Conservation (phyloP, 2,888 invertebrate genomes). For the Lasioglossum pauxillum region DNA sequence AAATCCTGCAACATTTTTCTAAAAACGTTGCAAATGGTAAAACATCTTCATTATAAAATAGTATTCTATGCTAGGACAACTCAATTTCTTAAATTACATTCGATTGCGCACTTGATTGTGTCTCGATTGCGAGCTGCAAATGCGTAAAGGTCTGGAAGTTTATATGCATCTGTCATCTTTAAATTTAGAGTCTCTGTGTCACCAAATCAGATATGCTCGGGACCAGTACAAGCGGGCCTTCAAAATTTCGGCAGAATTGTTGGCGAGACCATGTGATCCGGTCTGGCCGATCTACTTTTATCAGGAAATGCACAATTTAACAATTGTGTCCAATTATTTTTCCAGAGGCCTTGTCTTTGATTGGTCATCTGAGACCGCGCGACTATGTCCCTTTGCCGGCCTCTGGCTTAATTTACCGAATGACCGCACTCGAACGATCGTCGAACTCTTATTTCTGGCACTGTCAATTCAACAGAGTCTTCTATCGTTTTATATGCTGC, state of each 20-base stretch:
- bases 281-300: constrained; percentile 69
- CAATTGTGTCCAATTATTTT: constrained; percentile 82
- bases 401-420: constrained; percentile 34
- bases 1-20: neutral
- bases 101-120: neutral
- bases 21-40: neutral
- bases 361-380: constrained; percentile 70
- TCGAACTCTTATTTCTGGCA: constrained; percentile 62
- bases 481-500: neutral
- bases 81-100: neutral
- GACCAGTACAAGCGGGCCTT: neutral
- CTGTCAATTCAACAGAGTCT: constrained; percentile 29
- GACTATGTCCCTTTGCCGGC: constrained; percentile 40
- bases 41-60: neutral
- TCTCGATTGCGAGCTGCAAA: neutral
- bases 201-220: too few relatives aligned
- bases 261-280: constrained; percentile 62
- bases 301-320: constrained; percentile 82
- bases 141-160: neutral
- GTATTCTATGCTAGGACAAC: neutral
- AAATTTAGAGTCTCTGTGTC: neutral
- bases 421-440: constrained; percentile 58
- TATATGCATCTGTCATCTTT: neutral
- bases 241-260: constrained; percentile 66
- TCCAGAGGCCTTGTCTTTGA: constrained; percentile 75